Conservation (phyloP, 1,140 invertebrate genomes). For the Leptoteleia sp. region DNA sequence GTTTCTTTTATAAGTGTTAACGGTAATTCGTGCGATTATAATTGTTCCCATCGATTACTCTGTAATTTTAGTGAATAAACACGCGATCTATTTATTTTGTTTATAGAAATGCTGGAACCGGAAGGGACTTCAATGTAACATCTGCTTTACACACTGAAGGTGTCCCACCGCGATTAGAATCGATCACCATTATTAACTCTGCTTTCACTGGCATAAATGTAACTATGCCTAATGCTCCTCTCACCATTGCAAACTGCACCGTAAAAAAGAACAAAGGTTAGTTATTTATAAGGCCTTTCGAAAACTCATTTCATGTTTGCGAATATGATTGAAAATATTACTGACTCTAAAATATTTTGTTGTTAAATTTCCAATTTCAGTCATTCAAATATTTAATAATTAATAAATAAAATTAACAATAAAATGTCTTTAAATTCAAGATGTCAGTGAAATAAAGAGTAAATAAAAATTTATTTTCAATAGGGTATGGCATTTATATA, state of each 20-base stretch:
- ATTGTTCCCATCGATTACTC: conserved; percentile 21
- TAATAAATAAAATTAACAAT: too few relatives aligned
- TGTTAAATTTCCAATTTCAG: too few relatives aligned
- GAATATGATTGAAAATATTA: too few relatives aligned
- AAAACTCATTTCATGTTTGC: too few relatives aligned
- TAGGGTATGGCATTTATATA: conserved; percentile 93
- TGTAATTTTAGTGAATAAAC: conserved; percentile 8
- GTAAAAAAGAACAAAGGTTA: conserved; percentile 90
- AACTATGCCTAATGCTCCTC: conserved; percentile 90
- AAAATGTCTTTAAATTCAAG: too few relatives aligned
- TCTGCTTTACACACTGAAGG: conserved; percentile 93
- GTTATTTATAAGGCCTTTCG: too few relatives aligned
- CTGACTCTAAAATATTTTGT: too few relatives aligned
- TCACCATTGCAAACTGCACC: conserved; percentile 90
- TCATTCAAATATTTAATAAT: too few relatives aligned
- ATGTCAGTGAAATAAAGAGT: too few relatives aligned
- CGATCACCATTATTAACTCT: conserved; percentile 90
- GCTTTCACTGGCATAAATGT: conserved; percentile 96
- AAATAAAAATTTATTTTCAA: too few relatives aligned
- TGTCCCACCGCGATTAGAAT: conserved; percentile 91
- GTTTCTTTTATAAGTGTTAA: conserved; percentile 10
- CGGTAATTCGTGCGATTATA: conserved; percentile 15
- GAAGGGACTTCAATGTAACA: conserved; percentile 89
- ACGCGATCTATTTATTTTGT: conserved; percentile 14
- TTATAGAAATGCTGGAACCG: conserved; percentile 89